Base-by-base conservation (phyloP, 2,113 vertebrate species). In the Callaeas wilsoni region DNA sequence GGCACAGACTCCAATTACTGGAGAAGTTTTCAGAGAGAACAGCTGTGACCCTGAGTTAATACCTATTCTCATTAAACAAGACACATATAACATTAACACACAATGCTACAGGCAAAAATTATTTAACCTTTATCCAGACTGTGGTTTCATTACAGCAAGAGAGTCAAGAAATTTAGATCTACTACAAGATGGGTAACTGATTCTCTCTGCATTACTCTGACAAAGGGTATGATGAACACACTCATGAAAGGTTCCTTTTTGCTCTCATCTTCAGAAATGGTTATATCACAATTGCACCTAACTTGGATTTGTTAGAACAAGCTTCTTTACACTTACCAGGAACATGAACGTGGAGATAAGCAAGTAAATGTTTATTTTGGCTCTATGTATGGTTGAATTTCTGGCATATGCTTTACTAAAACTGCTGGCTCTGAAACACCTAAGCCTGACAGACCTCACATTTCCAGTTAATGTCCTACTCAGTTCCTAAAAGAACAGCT, bases 321-420 rank as follows among this genome's bases (percentile, higher is more conserved):
- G 68, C 27, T 60, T 91, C 71, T 83, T 57, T 75, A 74, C 30
- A 56, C 42, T 89, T 75, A 80, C 33, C 13, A 86, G 39, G 82
- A 84, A 74, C 12, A 52, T 7, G 23, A 93, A 86, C 44, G 81
- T 67, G 35, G 55, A 84, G 84, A 91, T 82, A 87, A 81, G 89
- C 33, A 80, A 73, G 70, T 18, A 73, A 83, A 73, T 86, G 76
- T 87, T 94, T 96, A 49, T 56, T 81, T 84, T 94, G 80, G 86
- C 60, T 75, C 49, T 47, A 41, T 0, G 1, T 47, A 74, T 1
- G 0, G 39, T 20, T 75, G 46, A 90, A 89, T 20, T 86, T 81
- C 77, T 84, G 62, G 56, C 42, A 33, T 22, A 46, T 2, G 7
- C 47, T 75, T 74, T 42, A 47, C 32, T 77, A 44, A 59, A 90